Evolutionary conservation across 2,797 vertebrate genomes (phyloP).

Genomic region (Pygocentrus nattereri): DNA sequence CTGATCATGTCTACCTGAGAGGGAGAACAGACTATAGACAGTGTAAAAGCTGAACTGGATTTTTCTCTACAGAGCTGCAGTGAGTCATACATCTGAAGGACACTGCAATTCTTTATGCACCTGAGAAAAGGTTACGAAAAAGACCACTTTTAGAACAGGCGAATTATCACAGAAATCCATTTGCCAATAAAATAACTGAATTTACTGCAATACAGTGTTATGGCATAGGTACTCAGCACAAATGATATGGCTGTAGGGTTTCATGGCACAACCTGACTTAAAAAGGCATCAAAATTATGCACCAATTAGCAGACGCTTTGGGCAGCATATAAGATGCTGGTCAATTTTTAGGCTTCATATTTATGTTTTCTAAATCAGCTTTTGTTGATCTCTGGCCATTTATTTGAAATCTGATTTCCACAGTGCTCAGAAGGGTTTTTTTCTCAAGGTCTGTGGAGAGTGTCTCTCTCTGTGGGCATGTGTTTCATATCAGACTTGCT

Average conservation of each 20-base stretch:
- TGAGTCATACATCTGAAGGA: slow-evolving; percentile 33
- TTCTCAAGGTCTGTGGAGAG: slow-evolving; percentile 70
- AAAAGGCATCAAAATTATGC: neutral
- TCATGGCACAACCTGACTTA: neutral
- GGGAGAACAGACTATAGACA: neutral
- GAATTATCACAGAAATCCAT: neutral
- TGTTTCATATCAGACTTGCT: slow-evolving; percentile 46
- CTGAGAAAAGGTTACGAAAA: slow-evolving; percentile 1
- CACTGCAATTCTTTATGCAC: neutral
- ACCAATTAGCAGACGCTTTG: neutral
- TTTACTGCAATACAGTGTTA: neutral
- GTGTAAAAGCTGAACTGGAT: neutral
- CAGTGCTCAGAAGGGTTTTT: slow-evolving; percentile 46
- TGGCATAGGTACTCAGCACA: neutral
- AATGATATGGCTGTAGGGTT: neutral
- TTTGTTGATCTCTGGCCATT: slow-evolving; percentile 33
- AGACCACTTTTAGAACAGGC: neutral
- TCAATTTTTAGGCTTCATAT: neutral
- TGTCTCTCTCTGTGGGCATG: slow-evolving; percentile 50
- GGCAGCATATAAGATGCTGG: too few relatives aligned
- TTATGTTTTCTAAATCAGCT: slow-evolving; percentile 22
- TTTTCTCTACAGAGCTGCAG: neutral
- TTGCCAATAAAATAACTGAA: neutral
- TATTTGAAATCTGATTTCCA: slow-evolving; percentile 35
- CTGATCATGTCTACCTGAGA: neutral